A percentile compares a stretch with the other conserved stretches of the same genome.
Conservation (phyloP, 1,140 invertebrate genomes). For the Macrobrachium nipponense region DNA sequence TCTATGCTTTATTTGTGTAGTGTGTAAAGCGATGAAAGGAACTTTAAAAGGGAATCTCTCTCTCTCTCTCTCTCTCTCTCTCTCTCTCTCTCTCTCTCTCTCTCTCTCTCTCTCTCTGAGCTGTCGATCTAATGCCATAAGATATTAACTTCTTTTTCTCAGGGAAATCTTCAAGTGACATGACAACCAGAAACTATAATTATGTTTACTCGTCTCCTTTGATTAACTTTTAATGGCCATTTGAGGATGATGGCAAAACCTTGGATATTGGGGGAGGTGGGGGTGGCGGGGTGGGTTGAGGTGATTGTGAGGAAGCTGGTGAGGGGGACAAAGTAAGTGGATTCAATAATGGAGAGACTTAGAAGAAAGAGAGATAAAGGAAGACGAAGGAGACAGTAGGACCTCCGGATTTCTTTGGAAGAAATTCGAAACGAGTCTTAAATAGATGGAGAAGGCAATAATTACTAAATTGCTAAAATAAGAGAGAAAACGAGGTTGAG, state of each 20-base stretch:
- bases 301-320: not conserved
- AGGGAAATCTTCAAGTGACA: conserved; percentile 21
- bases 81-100: conserved; percentile 9
- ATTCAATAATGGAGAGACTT: too few species aligned
- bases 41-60: too few species aligned
- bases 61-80: not conserved
- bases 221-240: conserved; percentile 32
- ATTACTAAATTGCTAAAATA: too few species aligned
- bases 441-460: too few species aligned
- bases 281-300: not conserved
- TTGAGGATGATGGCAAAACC: not conserved
- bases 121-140: conserved; percentile 11
- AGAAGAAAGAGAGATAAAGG: not conserved
- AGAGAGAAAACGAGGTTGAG: too few species aligned
- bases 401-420: too few species aligned
- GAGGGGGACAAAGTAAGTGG: not conserved
- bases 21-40: too few species aligned
- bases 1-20: too few species aligned
- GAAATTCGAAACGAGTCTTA: too few species aligned
- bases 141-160: conserved; percentile 14
- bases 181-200: conserved; percentile 36
- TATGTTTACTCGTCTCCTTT: conserved; percentile 34
- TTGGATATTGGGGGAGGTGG: not conserved
- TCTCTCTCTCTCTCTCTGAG: not conserved
- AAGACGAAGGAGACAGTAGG: not conserved